These are phyloP conservation scores for Pristionchus maxplancki DNA, from an alignment of 2,888 invertebrate species.

Conservation along the genomic window DNA sequence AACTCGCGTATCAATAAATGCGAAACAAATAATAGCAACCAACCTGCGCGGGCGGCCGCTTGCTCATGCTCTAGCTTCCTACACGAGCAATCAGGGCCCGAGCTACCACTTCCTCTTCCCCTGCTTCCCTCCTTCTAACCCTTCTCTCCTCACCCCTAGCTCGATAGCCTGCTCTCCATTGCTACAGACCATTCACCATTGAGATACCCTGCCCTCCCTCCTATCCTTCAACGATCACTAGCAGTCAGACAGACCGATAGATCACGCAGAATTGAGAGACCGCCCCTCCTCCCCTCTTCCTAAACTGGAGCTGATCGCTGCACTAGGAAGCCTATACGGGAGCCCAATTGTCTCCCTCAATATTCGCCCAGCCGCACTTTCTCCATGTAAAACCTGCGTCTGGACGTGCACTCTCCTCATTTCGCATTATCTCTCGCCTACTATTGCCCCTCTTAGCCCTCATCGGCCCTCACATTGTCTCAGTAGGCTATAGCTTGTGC, in stretches of 20 bases:
- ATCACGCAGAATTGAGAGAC: too few relatives aligned
- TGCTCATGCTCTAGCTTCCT: neutral
- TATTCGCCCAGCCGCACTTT: neutral
- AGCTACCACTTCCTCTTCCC: neutral
- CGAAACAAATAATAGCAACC: neutral
- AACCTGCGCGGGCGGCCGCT: neutral
- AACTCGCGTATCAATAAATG: neutral
- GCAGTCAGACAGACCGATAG: too few relatives aligned
- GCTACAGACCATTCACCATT: too few relatives aligned
- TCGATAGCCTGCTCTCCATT: too few relatives aligned
- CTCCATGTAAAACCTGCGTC: neutral
- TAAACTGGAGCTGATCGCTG: neutral
- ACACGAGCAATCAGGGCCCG: neutral
- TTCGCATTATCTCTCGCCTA: neutral
- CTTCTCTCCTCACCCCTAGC: too few relatives aligned
- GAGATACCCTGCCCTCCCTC: too few relatives aligned
- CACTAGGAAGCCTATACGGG: conserved; percentile 16
- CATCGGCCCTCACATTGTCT: neutral
- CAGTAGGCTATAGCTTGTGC: neutral
- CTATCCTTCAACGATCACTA: too few relatives aligned
- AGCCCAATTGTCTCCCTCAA: neutral
- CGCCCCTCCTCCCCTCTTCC: too few relatives aligned
- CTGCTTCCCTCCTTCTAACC: too few relatives aligned
- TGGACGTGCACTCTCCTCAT: neutral
- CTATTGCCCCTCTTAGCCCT: neutral